Evolutionary conservation across 2,888 invertebrate species (phyloP).

Genomic region (Willowsia nigromaculata): DNA sequence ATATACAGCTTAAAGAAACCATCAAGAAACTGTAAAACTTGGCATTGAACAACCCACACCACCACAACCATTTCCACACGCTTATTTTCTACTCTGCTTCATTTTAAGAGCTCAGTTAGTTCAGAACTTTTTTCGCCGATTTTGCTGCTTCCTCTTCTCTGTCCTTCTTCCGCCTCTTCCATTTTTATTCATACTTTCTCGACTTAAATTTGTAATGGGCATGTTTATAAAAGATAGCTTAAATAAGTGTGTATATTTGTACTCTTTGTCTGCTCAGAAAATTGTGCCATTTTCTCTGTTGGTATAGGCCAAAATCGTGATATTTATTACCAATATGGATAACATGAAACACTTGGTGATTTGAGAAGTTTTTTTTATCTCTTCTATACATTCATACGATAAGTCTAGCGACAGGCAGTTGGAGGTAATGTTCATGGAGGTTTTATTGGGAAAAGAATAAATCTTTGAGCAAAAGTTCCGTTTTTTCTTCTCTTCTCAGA

Average conservation of each 20-base stretch:
- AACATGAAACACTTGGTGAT: constrained; percentile 21
- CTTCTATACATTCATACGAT: not conserved
- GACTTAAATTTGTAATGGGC: not conserved
- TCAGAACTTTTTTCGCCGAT: not conserved
- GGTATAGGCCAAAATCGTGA: not conserved
- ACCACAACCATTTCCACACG: constrained; percentile 36
- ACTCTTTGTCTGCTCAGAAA: not conserved
- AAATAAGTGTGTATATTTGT: not conserved
- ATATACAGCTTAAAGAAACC: not conserved
- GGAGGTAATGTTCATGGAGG: not conserved
- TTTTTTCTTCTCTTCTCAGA: not conserved
- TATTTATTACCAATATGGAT: constrained; percentile 19
- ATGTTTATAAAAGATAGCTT: not conserved
- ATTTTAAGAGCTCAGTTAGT: not conserved
- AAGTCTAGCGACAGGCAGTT: not conserved
- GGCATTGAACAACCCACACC: constrained; percentile 54
- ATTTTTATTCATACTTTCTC: not conserved
- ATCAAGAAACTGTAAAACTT: constrained; percentile 37
- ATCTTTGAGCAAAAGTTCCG: not conserved
- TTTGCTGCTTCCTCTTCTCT: not conserved
- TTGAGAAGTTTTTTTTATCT: not conserved
- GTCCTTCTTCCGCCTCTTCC: not conserved
- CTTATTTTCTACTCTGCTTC: constrained; percentile 41
- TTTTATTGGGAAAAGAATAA: constrained; percentile 27
- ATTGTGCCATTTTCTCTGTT: constrained; percentile 2